Evolutionary conservation across 2,113 vertebrate species (phyloP), one percentile per base, ranked within the genome.

Genomic region (Solenodon paradoxus): DNA sequence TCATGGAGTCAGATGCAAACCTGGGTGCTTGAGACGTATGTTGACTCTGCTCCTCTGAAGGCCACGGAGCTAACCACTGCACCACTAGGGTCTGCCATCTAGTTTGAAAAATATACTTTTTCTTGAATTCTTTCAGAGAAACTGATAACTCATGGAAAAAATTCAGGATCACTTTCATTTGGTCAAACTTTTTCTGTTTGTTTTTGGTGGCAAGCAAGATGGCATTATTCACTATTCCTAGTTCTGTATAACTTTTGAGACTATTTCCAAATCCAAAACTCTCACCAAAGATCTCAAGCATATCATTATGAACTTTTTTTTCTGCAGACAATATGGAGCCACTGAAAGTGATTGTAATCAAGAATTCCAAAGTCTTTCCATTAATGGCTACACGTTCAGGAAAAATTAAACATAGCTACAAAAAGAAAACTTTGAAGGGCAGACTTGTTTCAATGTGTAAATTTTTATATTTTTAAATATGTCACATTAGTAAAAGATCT

Each of bases 341-440:
- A 47, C 17, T 30, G 13, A 68, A 49, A 32, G 28, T 72, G 53
- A 82, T 30, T 78, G 82, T 78, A 69, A 12, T 74, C 22, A 51
- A 72, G 11, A 89, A 85, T 85, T 88, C 35, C 40, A 81, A 94
- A 85, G 79, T 92, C 82, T 45, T 86, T 86, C 93, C n/a, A 7
- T 32, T 63, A 40, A 26, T 40, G 3, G 5, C 28, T 47, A 38
- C 9, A 42, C 72, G 20, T 75, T 90, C 40, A 81, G 35, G n/a
- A 96, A 80, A 68, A 84, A 71, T 55, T 81, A 92, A 40, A 55
- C 15, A 47, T 61, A 85, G 15, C 15, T 20, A 9, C 20, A 64
- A 86, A 47, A 15, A 17, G 22, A 87, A 64, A 61, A 35, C 1
- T 78, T 84, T 81, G 10, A 92, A 90, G 84, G 17, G 63, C 9